These are phyloP conservation scores for Cistogaster globosa DNA, from an alignment of 2,888 invertebrate species.

Conservation along the genomic window DNA sequence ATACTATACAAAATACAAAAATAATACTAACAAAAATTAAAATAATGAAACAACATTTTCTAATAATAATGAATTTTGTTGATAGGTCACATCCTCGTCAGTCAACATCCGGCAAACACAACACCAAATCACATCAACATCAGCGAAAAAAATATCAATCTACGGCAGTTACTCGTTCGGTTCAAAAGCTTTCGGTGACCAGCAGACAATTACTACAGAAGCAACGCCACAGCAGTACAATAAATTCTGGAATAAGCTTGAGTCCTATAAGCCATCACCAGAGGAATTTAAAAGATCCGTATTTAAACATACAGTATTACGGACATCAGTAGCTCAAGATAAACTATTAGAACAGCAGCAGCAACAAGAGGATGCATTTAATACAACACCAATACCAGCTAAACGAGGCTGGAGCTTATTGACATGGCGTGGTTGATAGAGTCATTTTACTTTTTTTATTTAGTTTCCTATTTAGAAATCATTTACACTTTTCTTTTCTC, in stretches of 20 bases:
- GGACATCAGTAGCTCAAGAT: constrained; percentile 76
- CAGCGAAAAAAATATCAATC: constrained; percentile 61
- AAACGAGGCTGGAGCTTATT: constrained; percentile 79
- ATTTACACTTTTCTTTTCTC: not conserved
- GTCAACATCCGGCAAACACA: constrained; percentile 48
- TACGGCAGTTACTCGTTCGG: constrained; percentile 76
- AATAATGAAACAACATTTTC: constrained; percentile 16
- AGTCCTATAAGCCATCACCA: constrained; percentile 78
- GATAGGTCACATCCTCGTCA: constrained; percentile 83
- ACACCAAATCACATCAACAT: constrained; percentile 58
- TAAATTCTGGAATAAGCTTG: constrained; percentile 77
- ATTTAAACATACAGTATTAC: constrained; percentile 79
- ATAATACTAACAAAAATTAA: constrained; percentile 84
- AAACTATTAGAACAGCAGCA: constrained; percentile 59
- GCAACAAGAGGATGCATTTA: constrained; percentile 78
- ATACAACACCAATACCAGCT: constrained; percentile 70
- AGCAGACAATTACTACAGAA: constrained; percentile 77
- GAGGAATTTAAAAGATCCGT: constrained; percentile 79
- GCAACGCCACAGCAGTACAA: constrained; percentile 73
- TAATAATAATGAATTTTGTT: constrained; percentile 77
- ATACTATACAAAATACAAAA: constrained; percentile 70
- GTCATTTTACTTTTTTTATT: not conserved
- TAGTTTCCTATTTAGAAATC: not conserved
- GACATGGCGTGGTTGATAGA: constrained; percentile 79
- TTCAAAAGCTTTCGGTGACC: constrained; percentile 74